Evolutionary conservation across 2,797 vertebrate genomes (phyloP).

Genomic region (Sebastes hubbsi): DNA sequence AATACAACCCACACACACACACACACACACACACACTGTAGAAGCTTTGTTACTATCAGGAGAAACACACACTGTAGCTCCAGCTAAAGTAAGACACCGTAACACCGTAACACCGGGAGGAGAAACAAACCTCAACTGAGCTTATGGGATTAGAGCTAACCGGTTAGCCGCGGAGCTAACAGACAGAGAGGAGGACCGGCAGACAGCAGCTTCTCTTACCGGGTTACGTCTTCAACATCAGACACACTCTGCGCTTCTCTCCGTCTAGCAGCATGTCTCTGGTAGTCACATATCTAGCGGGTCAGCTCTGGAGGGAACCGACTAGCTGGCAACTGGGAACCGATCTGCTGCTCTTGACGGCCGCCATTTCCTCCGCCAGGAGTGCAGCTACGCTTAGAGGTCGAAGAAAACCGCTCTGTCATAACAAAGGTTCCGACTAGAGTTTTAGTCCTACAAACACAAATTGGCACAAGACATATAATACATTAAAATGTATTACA

Average conservation of each 20-base stretch:
- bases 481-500: background rate
- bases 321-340: constrained; percentile 38
- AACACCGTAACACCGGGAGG: background rate
- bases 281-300: constrained; percentile 32
- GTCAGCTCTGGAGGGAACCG: constrained; percentile 58
- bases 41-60: background rate
- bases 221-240: constrained; percentile 46
- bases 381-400: constrained; percentile 30
- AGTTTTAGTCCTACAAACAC: background rate
- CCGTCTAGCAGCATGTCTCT: constrained; percentile 46
- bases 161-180: constrained; percentile 55
- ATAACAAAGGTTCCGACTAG: constrained; percentile 44
- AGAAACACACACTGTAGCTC: too few relatives aligned
- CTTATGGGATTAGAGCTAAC: constrained; percentile 79
- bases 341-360: constrained; percentile 34
- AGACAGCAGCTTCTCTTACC: constrained; percentile 50
- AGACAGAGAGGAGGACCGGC: constrained; percentile 11
- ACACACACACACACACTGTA: background rate
- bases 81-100: too few relatives aligned
- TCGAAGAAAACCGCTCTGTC: constrained; percentile 17
- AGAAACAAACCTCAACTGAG: constrained; percentile 36
- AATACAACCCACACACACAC: background rate
- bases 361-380: constrained; percentile 69
- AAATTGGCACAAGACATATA: background rate
- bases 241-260: background rate